Evolutionary conservation across 64 coral and sea anemone species (phyloP).

Genomic region (Montipora efflorescens): DNA sequence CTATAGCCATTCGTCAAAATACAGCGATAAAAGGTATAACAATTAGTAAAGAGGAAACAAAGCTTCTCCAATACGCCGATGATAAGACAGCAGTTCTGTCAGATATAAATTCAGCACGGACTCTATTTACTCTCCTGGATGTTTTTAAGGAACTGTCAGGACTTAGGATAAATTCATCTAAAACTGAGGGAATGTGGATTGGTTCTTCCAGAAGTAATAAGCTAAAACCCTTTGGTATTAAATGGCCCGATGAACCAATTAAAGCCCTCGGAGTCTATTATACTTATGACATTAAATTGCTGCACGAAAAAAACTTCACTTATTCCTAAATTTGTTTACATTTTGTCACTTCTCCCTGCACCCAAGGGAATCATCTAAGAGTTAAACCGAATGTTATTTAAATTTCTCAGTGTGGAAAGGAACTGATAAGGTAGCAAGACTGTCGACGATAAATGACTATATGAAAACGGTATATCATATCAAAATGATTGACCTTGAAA

Average conservation of each 20-base stretch:
- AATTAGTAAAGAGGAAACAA: no score
- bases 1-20: background rate
- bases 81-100: no score
- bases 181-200: background rate
- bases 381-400: background rate
- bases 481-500: background rate
- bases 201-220: background rate
- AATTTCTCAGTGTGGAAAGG: background rate
- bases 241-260: constrained; percentile 33
- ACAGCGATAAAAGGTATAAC: no score
- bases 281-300: background rate
- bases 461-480: background rate
- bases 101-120: background rate
- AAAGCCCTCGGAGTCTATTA: constrained; percentile 40
- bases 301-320: background rate
- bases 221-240: constrained; percentile 4
- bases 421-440: background rate
- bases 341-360: no score
- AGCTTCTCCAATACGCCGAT: no score
- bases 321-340: no score
- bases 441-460: background rate
- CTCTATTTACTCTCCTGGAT: background rate
- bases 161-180: constrained; percentile 21
- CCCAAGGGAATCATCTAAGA: background rate
- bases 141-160: no score